Percentiles rank a stretch among this genome's conserved stretches.
phyloP scores from a whole-genome alignment of 2,113 vertebrate species.

The Centrocercus urophasianus region DNA sequence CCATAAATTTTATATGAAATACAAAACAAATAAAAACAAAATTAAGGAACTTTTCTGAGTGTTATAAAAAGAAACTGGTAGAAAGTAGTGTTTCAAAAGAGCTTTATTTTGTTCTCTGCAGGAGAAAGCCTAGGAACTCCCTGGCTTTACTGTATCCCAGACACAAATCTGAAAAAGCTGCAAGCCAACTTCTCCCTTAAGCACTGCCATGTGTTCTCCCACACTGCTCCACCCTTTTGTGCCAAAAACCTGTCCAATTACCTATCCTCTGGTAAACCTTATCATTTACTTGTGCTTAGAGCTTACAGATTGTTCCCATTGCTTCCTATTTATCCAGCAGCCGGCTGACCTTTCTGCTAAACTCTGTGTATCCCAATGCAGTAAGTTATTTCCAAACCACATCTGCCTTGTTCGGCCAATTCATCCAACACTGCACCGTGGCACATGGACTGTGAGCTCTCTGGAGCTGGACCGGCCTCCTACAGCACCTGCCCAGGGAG shows the following conservation, averaged over 20 bases:
- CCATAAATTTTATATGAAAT: not conserved
- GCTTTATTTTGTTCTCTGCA: not conserved
- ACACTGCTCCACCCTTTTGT: not conserved
- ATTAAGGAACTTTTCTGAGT: not conserved
- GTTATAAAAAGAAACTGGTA: not conserved
- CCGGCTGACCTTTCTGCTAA: conserved; percentile 3
- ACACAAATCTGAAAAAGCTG: not conserved
- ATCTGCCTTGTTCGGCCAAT: not conserved
- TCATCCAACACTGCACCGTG: not conserved
- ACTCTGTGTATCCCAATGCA: not conserved
- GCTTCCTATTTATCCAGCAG: not conserved
- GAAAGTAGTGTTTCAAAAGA: not conserved
- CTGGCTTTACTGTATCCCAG: not conserved
- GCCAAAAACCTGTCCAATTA: conserved; percentile 45
- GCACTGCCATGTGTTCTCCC: conserved; percentile 36
- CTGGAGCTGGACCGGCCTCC: not conserved
- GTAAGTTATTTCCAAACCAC: not conserved
- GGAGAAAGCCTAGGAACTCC: not conserved
- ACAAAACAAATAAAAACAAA: not conserved
- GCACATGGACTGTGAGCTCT: not conserved
- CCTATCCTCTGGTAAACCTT: not conserved
- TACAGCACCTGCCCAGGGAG: not conserved
- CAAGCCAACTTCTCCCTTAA: conserved; percentile 13
- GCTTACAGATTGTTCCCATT: not conserved
- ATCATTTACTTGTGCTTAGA: not conserved